A percentile compares a stretch with the other conserved stretches of the same genome.
Evolutionary conservation across 2,797 vertebrate genomes (phyloP).

Genomic region (Pristis pectinata): DNA sequence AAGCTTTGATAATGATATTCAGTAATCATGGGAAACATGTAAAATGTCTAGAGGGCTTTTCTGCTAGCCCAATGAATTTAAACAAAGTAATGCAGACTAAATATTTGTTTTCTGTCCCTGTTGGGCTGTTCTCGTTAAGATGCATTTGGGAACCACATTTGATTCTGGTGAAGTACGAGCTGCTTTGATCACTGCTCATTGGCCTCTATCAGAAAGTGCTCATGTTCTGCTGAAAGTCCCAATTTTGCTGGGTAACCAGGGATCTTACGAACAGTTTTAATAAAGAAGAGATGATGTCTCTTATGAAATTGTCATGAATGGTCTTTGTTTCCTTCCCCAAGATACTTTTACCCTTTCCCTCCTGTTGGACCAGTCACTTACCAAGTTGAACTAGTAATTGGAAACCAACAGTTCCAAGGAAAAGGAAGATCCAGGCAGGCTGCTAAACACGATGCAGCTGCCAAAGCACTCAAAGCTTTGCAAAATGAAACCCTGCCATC

Average conservation of each 20-base stretch:
- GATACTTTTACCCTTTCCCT: slow-evolving; percentile 97
- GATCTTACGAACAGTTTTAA: not conserved
- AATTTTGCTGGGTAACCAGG: not conserved
- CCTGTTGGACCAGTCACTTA: slow-evolving; percentile 83
- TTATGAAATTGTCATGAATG: not conserved
- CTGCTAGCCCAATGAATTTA: not conserved
- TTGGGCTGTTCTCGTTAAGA: not conserved
- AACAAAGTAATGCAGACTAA: not conserved
- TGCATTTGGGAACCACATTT: not conserved
- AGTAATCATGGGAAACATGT: not conserved
- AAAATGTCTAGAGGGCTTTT: not conserved
- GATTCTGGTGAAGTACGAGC: not conserved
- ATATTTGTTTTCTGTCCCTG: not conserved
- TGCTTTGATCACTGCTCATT: not conserved
- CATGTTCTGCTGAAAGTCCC: not conserved
- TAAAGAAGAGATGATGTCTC: too few species aligned
- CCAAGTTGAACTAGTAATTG: slow-evolving; percentile 91
- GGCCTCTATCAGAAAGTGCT: not conserved
- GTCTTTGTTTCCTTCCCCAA: slow-evolving; percentile 43
- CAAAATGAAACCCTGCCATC: slow-evolving; percentile 86
- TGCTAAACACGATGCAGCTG: slow-evolving; percentile 87
- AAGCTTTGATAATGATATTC: not conserved
- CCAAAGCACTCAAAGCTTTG: slow-evolving; percentile 84
- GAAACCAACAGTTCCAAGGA: slow-evolving; percentile 90
- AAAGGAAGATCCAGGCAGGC: slow-evolving; percentile 90